Evolutionary conservation across 2,888 invertebrate species (phyloP).

Genomic region (Agonum fuliginosum): DNA sequence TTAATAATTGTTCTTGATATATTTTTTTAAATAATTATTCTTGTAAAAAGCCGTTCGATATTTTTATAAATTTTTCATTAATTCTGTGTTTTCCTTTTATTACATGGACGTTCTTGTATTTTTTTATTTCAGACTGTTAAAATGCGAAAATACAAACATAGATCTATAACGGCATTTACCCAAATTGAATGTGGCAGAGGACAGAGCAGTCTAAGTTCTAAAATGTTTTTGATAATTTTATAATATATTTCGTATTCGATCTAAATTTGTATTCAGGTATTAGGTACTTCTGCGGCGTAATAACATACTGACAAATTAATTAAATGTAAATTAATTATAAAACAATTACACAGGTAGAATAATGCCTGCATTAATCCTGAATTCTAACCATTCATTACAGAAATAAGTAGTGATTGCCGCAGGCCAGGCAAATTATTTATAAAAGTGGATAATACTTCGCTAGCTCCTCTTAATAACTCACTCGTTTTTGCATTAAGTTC

Average conservation of each 20-base stretch:
- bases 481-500: conserved; percentile 21
- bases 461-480: conserved; percentile 38
- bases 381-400: conserved; percentile 35
- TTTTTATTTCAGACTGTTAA: too few species aligned
- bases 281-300: conserved; percentile 10
- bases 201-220: too few species aligned
- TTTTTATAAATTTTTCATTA: too few species aligned
- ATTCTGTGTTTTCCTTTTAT: too few species aligned
- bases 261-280: conserved; percentile 30
- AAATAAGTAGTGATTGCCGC: conserved; percentile 22
- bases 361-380: conserved; percentile 17
- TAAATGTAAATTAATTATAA: conserved; percentile 38
- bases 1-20: too few species aligned
- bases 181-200: too few species aligned
- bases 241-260: conserved; percentile 15
- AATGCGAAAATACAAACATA: too few species aligned
- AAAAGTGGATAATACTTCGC: conserved; percentile 21
- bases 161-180: too few species aligned
- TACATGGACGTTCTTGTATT: too few species aligned
- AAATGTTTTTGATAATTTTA: too few species aligned
- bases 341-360: conserved; percentile 29
- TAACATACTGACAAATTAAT: conserved; percentile 39
- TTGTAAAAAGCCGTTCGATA: too few species aligned
- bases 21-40: too few species aligned
- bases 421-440: conserved; percentile 32